Evolutionary conservation across 1,140 invertebrate species (phyloP).

Genomic region (Brachionus calyciflorus): DNA sequence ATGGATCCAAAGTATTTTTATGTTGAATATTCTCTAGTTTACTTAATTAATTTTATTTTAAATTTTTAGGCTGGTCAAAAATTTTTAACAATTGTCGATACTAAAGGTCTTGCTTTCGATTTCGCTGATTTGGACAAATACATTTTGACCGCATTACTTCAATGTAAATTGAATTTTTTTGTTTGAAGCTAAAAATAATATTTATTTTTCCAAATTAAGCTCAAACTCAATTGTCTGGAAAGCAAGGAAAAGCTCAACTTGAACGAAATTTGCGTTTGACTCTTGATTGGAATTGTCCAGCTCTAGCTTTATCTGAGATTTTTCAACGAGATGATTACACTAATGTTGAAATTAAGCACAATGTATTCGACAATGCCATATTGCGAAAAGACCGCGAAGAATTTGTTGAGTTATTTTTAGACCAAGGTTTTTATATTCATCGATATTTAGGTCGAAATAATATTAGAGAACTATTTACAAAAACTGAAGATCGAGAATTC

Average conservation of each 20-base stretch:
- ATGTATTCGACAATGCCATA: constrained; percentile 60
- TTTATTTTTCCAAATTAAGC: not conserved
- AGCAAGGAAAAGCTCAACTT: constrained; percentile 51
- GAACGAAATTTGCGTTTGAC: constrained; percentile 60
- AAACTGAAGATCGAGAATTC: constrained; percentile 59
- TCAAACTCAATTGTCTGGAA: constrained; percentile 45
- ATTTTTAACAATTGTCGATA: constrained; percentile 59
- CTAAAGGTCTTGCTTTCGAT: constrained; percentile 54
- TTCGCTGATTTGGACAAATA: constrained; percentile 60
- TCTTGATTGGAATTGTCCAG: constrained; percentile 61
- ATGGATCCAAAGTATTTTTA: constrained; percentile 51
- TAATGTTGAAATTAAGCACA: constrained; percentile 59
- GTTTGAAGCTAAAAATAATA: not conserved
- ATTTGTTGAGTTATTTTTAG: constrained; percentile 61
- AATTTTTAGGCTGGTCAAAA: constrained; percentile 53
- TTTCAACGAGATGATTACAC: constrained; percentile 56
- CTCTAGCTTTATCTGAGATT: constrained; percentile 59
- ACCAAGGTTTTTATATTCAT: constrained; percentile 59
- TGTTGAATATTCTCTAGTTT: not conserved
- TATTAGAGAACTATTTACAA: constrained; percentile 57
- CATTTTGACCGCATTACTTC: constrained; percentile 58
- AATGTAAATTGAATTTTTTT: constrained; percentile 53
- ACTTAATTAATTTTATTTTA: not conserved
- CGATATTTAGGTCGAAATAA: constrained; percentile 57
- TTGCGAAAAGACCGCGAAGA: constrained; percentile 58